Percentiles rank a stretch among this genome's conserved stretches.
phyloP scores from a whole-genome alignment of 2,113 vertebrate species.

The Misgurnus anguillicaudatus region DNA sequence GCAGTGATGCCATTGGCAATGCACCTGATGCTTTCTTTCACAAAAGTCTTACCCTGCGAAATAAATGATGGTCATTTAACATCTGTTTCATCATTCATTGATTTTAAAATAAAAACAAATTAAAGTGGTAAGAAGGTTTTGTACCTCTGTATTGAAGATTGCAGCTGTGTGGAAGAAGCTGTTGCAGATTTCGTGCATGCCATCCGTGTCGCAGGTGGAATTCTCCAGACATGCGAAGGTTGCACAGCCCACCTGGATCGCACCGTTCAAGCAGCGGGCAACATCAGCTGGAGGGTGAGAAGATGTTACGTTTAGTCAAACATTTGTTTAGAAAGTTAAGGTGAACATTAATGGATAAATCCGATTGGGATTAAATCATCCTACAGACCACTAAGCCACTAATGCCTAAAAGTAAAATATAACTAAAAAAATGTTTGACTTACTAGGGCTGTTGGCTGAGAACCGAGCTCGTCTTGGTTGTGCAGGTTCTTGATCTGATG shows the following conservation, averaged over 20 bases:
- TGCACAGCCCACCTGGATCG: conserved; percentile 89
- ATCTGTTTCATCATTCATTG: too few relatives aligned
- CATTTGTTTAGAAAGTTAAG: neutral
- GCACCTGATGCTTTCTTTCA: conserved; percentile 95
- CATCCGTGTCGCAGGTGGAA: conserved; percentile 93
- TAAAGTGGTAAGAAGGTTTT: neutral
- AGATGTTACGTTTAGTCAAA: neutral
- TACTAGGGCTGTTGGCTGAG: conserved; percentile 74
- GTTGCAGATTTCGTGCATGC: conserved; percentile 94
- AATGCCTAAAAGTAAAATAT: too few relatives aligned
- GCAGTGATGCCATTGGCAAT: conserved; percentile 85
- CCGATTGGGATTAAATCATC: too few relatives aligned
- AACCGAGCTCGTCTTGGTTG: conserved; percentile 70
- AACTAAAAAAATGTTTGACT: conserved; percentile 51
- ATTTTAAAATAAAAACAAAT: neutral
- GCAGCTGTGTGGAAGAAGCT: conserved; percentile 91
- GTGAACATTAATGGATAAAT: too few relatives aligned
- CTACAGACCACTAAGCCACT: too few relatives aligned
- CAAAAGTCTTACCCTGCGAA: conserved; percentile 90
- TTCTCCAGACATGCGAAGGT: conserved; percentile 96
- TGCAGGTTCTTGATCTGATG: conserved; percentile 60
- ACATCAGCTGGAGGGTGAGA: conserved; percentile 79
- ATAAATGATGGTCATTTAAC: neutral
- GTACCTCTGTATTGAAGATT: conserved; percentile 94
- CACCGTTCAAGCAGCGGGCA: conserved; percentile 84